Conservation (phyloP, 2,797 vertebrate genomes). For the Toxotes lorentzi region DNA sequence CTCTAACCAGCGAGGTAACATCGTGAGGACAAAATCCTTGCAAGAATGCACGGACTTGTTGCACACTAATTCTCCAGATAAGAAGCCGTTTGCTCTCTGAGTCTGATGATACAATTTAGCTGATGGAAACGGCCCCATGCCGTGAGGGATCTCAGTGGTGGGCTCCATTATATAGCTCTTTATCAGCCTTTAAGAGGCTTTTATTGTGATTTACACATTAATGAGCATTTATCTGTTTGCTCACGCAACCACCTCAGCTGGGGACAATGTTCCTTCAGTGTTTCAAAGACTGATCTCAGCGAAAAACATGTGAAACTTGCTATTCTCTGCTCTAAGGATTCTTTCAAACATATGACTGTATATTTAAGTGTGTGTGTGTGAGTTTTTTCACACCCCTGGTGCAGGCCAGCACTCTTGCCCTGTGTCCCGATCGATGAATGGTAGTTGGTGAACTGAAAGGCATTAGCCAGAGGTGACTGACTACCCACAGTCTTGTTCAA, state of each 20-base stretch:
- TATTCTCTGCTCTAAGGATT: slow-evolving; percentile 26
- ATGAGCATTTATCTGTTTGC: slow-evolving; percentile 81
- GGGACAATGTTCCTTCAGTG: slow-evolving; percentile 55
- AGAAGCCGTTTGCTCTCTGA: slow-evolving; percentile 65
- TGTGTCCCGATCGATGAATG: slow-evolving; percentile 58
- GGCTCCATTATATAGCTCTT: slow-evolving; percentile 74
- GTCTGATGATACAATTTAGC: slow-evolving; percentile 78
- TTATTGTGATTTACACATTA: slow-evolving; percentile 83
- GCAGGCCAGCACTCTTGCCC: slow-evolving; percentile 47
- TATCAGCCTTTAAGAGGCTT: slow-evolving; percentile 82
- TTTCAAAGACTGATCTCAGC: slow-evolving; percentile 34
- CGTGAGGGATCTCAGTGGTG: slow-evolving; percentile 72
- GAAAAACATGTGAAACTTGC: slow-evolving; percentile 44
- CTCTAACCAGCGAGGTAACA: slow-evolving; percentile 9
- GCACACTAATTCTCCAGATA: slow-evolving; percentile 70
- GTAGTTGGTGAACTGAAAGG: slow-evolving; percentile 54
- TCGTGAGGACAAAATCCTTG: slow-evolving; percentile 34
- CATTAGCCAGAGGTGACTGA: slow-evolving; percentile 53
- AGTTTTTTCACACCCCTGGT: slow-evolving; percentile 48
- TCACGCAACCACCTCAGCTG: slow-evolving; percentile 70
- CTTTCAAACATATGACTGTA: slow-evolving; percentile 10
- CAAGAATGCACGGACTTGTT: slow-evolving; percentile 58
- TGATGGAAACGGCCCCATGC: slow-evolving; percentile 75
- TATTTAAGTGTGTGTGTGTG: slow-evolving; percentile 7
- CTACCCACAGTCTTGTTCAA: slow-evolving; percentile 47